Evolutionary conservation across 2,113 vertebrate species (phyloP).

Genomic region (Bagarius yarrelli): DNA sequence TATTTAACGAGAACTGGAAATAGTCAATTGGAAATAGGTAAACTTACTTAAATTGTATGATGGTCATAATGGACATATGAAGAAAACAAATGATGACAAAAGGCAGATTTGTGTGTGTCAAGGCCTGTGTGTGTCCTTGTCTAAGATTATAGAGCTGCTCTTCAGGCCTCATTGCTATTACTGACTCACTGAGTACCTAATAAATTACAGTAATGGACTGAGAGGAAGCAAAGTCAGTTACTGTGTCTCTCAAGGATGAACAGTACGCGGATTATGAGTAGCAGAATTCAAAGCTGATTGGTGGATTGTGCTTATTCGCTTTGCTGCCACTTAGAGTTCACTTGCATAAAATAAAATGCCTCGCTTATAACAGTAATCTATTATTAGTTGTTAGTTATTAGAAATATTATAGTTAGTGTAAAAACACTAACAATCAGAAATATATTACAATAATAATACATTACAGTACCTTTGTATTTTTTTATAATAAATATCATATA

Average conservation of each 20-base stretch:
- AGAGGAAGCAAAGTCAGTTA: conserved; percentile 12
- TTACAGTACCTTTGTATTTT: too few relatives aligned
- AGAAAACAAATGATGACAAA: background rate
- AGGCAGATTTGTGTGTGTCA: background rate
- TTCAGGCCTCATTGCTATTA: conserved; percentile 21
- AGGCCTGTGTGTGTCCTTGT: conserved; percentile 13
- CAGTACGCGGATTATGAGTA: background rate
- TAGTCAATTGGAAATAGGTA: background rate
- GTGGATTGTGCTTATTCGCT: background rate
- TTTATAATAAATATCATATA: too few relatives aligned
- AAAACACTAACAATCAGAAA: too few relatives aligned
- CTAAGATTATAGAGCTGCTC: conserved; percentile 6
- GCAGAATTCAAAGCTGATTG: background rate
- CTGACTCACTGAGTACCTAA: conserved; percentile 22
- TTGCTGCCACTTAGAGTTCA: background rate
- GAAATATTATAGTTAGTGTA: too few relatives aligned
- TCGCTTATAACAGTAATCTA: too few relatives aligned
- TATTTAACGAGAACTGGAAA: background rate
- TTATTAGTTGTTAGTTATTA: too few relatives aligned
- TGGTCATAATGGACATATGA: background rate
- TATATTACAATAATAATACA: too few relatives aligned
- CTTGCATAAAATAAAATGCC: too few relatives aligned
- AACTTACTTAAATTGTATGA: background rate
- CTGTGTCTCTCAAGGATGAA: conserved; percentile 5
- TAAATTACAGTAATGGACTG: conserved; percentile 18